Base-by-base conservation (phyloP, 2,888 invertebrate genomes). In the Atethmia centrago region DNA sequence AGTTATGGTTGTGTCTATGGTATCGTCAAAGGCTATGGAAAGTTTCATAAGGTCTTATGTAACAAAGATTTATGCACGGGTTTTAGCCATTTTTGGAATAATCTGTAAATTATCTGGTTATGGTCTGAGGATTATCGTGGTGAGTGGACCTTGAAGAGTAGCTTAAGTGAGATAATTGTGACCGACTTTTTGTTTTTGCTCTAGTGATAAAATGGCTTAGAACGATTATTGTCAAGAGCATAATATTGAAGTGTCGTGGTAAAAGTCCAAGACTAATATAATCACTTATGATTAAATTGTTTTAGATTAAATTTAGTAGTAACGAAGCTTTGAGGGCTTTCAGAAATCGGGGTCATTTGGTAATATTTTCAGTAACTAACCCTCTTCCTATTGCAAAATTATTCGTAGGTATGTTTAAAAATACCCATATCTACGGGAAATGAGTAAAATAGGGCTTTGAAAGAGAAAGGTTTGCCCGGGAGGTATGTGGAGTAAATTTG, bases 71-170 rank as follows among this genome's bases (percentile, higher is more conserved):
- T 71, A 74, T 53, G 49, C 67, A 71, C 45, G 71, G 47, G 62
- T 31, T 82, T 58, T 67, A 71, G 56, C 42, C 14, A n/a, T 62
- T 77, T 85, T 85, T 82, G 68, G 85, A 62, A 63, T 82, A 82
- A 77, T 82, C 85, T 71, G 25, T 68, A 45, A 84, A 61, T 59
- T 1, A 31, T 51, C 40, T 64, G 31, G 80, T 62, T 59, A 80
- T 74, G 84, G 80, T 74, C 51, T 8, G 49, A 56, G 14, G 81
- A 65, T 74, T 58, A 53, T 56, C 64, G 47, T 83, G 59, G 51
- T 83, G 73, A 7, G 45, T 61, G 56, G 81, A 80, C 81, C 80
- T 68, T 84, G 77, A 68, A 68, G 84, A 56, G 25, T 49, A 42
- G 42, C n/a, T 81, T 82, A 81, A 58, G 58, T 64, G 51, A 77